A percentile compares a stretch with the other conserved stretches of the same genome.
Conservation (phyloP, 2,888 invertebrate species). For the Dastarcus helophoroides region DNA sequence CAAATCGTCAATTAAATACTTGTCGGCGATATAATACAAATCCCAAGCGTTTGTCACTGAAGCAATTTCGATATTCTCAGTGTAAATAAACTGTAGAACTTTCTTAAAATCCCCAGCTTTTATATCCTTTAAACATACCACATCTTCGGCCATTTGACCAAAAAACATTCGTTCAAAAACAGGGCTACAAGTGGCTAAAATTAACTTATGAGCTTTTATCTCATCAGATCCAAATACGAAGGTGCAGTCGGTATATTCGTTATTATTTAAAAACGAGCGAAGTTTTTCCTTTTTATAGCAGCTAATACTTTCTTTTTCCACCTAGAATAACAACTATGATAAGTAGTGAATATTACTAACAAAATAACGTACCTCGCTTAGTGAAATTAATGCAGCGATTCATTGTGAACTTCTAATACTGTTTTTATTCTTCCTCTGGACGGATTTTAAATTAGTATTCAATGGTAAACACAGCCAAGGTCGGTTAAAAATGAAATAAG, state of each 20-base stretch:
- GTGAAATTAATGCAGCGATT: too few species aligned
- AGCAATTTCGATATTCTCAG: not conserved
- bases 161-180: slow-evolving; percentile 1
- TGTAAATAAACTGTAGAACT: not conserved
- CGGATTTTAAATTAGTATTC: too few species aligned
- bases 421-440: too few species aligned
- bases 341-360: too few species aligned
- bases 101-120: not conserved
- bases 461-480: too few species aligned
- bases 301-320: too few species aligned
- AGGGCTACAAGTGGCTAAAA: not conserved
- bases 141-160: not conserved
- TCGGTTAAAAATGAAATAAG: too few species aligned
- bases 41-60: not conserved
- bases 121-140: not conserved
- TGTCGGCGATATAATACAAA: not conserved
- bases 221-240: not conserved
- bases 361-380: too few species aligned
- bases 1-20: slow-evolving; percentile 1
- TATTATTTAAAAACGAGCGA: not conserved
- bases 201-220: not conserved
- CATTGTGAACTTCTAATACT: too few species aligned
- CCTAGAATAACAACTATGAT: too few species aligned
- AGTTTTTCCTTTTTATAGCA: slow-evolving; percentile 1
- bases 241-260: slow-evolving; percentile 1